Conservation (phyloP, 2,113 vertebrate species). For the Siphamia tubifer region DNA sequence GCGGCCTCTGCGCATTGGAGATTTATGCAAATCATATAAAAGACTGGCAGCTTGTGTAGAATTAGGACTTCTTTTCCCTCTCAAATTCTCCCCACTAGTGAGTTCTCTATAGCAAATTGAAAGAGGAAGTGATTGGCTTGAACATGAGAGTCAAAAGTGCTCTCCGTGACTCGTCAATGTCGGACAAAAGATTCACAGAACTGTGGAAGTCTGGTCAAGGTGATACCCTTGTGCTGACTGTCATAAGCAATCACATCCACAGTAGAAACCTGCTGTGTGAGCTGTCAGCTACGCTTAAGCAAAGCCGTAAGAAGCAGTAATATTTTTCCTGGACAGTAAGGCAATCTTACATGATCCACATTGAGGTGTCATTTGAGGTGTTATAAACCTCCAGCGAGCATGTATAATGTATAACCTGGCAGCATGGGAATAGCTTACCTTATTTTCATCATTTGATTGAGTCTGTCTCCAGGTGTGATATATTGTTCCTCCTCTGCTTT, state of each 20-base stretch:
- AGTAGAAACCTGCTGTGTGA: slow-evolving; percentile 30
- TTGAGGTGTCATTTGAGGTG: slow-evolving; percentile 36
- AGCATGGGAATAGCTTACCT: slow-evolving; percentile 18
- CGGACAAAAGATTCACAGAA: slow-evolving; percentile 16
- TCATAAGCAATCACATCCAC: slow-evolving; percentile 30
- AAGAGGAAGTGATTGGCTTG: slow-evolving; percentile 12
- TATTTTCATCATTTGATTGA: slow-evolving; percentile 62
- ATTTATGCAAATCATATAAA: slow-evolving; percentile 57
- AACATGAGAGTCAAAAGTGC: slow-evolving; percentile 2
- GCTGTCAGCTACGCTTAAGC: slow-evolving; percentile 40
- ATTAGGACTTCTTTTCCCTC: slow-evolving; percentile 31
- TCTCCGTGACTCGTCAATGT: background rate
- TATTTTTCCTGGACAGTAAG: slow-evolving; percentile 36
- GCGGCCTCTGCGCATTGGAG: slow-evolving; percentile 35
- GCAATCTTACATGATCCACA: slow-evolving; percentile 13
- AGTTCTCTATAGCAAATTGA: background rate
- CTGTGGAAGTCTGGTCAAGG: slow-evolving; percentile 24
- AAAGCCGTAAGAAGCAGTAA: slow-evolving; percentile 20
- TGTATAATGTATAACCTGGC: slow-evolving; percentile 54
- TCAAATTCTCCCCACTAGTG: slow-evolving; percentile 1
- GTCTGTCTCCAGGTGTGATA: slow-evolving; percentile 54
- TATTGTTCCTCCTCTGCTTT: slow-evolving; percentile 43
- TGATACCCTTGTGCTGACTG: slow-evolving; percentile 19
- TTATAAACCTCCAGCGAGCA: slow-evolving; percentile 35
- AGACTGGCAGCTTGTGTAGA: slow-evolving; percentile 37